These are phyloP conservation scores for Phainopepla nitens DNA, from an alignment of 2,113 vertebrate species.

Conservation along the genomic window DNA sequence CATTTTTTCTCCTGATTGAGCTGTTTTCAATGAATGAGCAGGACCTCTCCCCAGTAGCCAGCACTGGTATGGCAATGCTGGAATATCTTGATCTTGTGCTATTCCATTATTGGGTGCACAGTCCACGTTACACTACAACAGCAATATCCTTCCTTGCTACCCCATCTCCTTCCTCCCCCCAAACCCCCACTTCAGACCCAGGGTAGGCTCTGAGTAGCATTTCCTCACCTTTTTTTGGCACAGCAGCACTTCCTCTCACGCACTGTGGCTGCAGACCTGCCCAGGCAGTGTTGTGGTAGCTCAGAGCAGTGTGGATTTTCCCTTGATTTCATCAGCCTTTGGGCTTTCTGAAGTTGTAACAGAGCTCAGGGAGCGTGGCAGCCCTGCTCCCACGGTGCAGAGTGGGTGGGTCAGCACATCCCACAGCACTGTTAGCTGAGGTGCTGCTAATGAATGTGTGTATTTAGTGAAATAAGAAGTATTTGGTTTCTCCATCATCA, in stretches of 20 bases:
- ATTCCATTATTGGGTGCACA: neutral
- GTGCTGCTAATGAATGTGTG: neutral
- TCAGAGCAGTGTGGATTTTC: neutral
- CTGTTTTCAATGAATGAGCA: neutral
- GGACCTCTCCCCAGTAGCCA: neutral
- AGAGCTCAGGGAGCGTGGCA: neutral
- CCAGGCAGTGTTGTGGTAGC: neutral
- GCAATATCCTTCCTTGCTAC: neutral
- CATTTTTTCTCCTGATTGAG: neutral
- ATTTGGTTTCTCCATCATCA: neutral
- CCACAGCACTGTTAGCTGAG: neutral
- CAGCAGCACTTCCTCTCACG: neutral
- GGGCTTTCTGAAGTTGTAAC: neutral
- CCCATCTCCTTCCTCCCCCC: neutral
- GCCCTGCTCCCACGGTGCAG: rapidly evolving
- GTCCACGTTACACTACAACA: neutral
- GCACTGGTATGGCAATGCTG: rapidly evolving
- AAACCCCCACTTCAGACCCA: neutral
- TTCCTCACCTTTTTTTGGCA: neutral
- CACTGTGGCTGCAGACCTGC: neutral
- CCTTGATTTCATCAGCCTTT: neutral
- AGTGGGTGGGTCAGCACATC: neutral
- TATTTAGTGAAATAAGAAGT: neutral
- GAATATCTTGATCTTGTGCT: neutral
- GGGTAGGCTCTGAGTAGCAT: neutral